Percentiles rank a stretch among this genome's conserved stretches.
Conservation (phyloP, 1,140 invertebrate species). For the Pseudomyrmex gracilis region DNA sequence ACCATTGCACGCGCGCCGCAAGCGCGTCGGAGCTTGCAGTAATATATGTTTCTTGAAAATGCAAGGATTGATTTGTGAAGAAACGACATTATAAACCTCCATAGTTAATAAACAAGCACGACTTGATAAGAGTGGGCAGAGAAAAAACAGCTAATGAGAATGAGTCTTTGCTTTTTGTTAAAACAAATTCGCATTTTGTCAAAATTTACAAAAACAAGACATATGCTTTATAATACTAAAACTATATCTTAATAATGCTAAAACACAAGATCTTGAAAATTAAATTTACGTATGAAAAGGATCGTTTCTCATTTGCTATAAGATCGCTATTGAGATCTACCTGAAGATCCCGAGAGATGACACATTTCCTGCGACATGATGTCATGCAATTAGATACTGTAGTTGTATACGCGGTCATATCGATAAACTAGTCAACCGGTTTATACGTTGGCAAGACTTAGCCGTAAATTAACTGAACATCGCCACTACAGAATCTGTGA, state of each 20-base stretch:
- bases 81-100: constrained; percentile 37
- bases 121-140: not conserved
- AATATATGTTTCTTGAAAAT: constrained; percentile 50
- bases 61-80: constrained; percentile 29
- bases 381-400: constrained; percentile 64
- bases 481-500: constrained; percentile 32
- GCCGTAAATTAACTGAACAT: constrained; percentile 58
- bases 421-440: constrained; percentile 59
- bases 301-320: constrained; percentile 48
- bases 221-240: not conserved
- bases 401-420: constrained; percentile 51
- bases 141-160: not conserved
- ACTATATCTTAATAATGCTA: not conserved
- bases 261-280: constrained; percentile 9
- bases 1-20: constrained; percentile 54
- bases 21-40: constrained; percentile 10
- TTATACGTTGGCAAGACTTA: constrained; percentile 47
- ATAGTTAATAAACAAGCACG: constrained; percentile 43
- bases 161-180: too few species aligned
- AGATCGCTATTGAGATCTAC: constrained; percentile 48
- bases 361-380: constrained; percentile 19
- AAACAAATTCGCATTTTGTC: not conserved
- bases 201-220: not conserved
- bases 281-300: constrained; percentile 3
- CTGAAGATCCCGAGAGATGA: constrained; percentile 50